These are phyloP conservation scores for Ahaetulla prasina DNA, from an alignment of 2,113 vertebrate species.

Conservation along the genomic window DNA sequence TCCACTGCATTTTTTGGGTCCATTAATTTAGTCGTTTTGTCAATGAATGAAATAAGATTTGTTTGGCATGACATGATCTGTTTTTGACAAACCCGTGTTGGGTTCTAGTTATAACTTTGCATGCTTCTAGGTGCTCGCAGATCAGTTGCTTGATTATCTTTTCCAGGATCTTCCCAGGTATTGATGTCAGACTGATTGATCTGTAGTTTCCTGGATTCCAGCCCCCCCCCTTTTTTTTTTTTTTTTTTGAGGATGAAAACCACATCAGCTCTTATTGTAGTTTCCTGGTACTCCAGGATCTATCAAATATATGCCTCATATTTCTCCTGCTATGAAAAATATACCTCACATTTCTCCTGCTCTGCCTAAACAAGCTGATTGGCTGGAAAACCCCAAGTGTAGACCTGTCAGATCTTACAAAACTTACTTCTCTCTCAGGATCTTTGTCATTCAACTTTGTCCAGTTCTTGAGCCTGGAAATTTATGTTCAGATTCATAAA, in stretches of 20 bases:
- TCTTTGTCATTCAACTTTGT: not conserved
- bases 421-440: not conserved
- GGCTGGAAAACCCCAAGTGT: not conserved
- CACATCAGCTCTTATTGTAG: not conserved
- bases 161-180: not conserved
- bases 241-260: not conserved
- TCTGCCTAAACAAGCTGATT: not conserved
- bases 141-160: not conserved
- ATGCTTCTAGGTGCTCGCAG: not conserved
- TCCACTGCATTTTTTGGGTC: not conserved
- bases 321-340: not conserved
- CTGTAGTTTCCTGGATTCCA: not conserved
- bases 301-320: not conserved
- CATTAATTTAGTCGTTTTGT: not conserved
- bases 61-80: not conserved
- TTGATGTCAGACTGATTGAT: not conserved
- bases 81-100: not conserved
- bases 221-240: not conserved
- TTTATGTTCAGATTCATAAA: not conserved
- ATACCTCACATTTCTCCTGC: not conserved
- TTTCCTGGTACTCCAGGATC: not conserved
- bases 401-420: not conserved
- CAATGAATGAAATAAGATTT: not conserved
- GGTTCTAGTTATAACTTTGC: not conserved
- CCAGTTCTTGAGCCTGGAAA: not conserved